Evolutionary conservation across 2,797 vertebrate species (phyloP).

Genomic region (Tragelaphus eurycerus): DNA sequence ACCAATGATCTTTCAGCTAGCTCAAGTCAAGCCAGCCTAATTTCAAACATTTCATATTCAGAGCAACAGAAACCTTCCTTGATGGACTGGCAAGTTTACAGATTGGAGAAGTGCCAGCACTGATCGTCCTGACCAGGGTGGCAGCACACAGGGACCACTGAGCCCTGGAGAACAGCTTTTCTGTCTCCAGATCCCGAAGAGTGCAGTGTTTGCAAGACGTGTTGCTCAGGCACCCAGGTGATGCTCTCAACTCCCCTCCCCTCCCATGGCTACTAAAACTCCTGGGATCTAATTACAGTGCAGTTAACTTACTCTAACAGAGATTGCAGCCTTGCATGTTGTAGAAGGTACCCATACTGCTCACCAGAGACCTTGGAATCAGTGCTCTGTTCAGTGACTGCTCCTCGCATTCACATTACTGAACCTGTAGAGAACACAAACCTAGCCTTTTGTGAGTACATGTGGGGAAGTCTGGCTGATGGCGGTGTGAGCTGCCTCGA

Average conservation of each 20-base stretch:
- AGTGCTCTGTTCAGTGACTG: not conserved
- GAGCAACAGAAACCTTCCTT: not conserved
- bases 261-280: slow-evolving; percentile 50
- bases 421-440: not conserved
- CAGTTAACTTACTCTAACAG: not conserved
- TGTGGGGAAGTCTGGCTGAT: not conserved
- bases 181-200: not conserved
- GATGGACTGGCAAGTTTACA: not conserved
- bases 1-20: not conserved
- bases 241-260: not conserved
- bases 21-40: not conserved
- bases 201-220: slow-evolving; percentile 21
- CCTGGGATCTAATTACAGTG: slow-evolving; percentile 67
- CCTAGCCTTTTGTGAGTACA: not conserved
- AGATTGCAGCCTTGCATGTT: slow-evolving; percentile 25
- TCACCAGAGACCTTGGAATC: not conserved
- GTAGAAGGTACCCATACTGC: not conserved
- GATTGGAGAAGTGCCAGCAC: not conserved
- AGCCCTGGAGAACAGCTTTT: slow-evolving; percentile 33
- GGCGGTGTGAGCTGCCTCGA: not conserved
- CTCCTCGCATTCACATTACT: accelerated
- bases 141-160: not conserved
- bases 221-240: slow-evolving; percentile 48
- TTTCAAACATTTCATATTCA: slow-evolving; percentile 10
- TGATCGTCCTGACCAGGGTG: not conserved